phyloP scores from a whole-genome alignment of 2,113 vertebrate species.

The Oophaga pumilio region DNA sequence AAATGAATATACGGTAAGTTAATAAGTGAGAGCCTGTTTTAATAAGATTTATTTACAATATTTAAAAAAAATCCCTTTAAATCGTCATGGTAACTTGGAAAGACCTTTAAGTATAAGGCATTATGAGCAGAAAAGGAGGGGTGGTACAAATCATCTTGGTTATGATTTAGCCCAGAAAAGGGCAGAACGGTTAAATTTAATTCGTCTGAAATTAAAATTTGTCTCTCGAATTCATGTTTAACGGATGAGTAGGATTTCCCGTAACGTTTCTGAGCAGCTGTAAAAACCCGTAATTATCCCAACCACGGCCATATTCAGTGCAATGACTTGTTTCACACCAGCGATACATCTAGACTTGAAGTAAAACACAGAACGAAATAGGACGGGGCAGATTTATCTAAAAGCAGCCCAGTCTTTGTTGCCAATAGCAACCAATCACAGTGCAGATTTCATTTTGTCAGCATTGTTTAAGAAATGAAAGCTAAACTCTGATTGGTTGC shows the following conservation, averaged over 20 bases:
- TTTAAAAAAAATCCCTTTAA: not conserved
- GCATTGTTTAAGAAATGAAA: no score
- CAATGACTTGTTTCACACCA: not conserved
- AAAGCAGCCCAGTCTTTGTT: no score
- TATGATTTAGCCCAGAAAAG: slow-evolving; percentile 18
- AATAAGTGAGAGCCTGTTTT: not conserved
- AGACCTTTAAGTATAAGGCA: not conserved
- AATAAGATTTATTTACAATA: not conserved
- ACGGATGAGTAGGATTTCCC: slow-evolving; percentile 6
- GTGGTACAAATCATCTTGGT: not conserved
- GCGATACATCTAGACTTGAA: not conserved
- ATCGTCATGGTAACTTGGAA: not conserved
- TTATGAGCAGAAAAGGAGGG: not conserved
- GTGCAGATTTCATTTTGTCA: no score
- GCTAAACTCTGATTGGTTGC: no score
- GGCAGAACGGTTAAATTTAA: not conserved
- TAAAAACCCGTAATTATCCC: slow-evolving; percentile 21
- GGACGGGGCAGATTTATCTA: not conserved
- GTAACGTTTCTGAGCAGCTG: slow-evolving; percentile 11
- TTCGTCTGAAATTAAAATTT: slow-evolving; percentile 23
- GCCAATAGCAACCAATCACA: no score
- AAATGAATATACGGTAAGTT: no score
- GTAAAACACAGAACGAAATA: not conserved
- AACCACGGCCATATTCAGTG: not conserved
- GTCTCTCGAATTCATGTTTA: slow-evolving; percentile 12